Conservation (phyloP, 2,797 vertebrate genomes). For the Perodicticus potto region DNA sequence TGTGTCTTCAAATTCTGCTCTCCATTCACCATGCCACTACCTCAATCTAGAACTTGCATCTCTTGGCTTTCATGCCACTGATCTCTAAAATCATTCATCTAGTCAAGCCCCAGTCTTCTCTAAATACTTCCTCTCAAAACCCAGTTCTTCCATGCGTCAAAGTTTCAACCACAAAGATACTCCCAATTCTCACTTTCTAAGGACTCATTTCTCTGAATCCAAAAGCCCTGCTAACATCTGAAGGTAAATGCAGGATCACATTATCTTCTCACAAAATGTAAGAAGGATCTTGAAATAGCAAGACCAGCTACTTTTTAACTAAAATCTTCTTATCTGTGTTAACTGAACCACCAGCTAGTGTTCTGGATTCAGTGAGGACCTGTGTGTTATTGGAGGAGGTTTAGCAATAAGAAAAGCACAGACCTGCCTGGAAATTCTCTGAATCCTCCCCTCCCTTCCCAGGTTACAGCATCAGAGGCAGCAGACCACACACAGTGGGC, state of each 20-base stretch:
- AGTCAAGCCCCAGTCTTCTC: background rate
- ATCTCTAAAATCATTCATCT: background rate
- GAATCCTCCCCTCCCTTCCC: background rate
- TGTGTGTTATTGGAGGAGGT: background rate
- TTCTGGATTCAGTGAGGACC: background rate
- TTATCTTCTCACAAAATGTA: slow-evolving; percentile 1
- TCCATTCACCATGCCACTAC: background rate
- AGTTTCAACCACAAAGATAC: slow-evolving; percentile 49
- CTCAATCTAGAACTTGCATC: slow-evolving; percentile 1
- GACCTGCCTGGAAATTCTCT: background rate
- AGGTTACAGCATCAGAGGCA: background rate
- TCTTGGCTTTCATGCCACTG: background rate
- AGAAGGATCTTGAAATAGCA: slow-evolving; percentile 50
- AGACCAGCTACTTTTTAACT: slow-evolving; percentile 17
- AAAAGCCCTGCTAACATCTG: slow-evolving; percentile 30
- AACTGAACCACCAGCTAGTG: background rate
- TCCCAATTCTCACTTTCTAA: slow-evolving; percentile 3
- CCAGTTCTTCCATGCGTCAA: background rate
- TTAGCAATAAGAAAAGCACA: background rate
- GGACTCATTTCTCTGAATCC: slow-evolving; percentile 1
- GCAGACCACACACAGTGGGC: background rate
- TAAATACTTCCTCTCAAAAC: slow-evolving; percentile 31
- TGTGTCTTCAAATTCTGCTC: background rate
- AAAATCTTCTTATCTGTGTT: slow-evolving; percentile 48
- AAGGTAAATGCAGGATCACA: slow-evolving; percentile 43